Evolutionary conservation across 2,888 invertebrate species (phyloP).

Genomic region (Ischnura elegans): DNA sequence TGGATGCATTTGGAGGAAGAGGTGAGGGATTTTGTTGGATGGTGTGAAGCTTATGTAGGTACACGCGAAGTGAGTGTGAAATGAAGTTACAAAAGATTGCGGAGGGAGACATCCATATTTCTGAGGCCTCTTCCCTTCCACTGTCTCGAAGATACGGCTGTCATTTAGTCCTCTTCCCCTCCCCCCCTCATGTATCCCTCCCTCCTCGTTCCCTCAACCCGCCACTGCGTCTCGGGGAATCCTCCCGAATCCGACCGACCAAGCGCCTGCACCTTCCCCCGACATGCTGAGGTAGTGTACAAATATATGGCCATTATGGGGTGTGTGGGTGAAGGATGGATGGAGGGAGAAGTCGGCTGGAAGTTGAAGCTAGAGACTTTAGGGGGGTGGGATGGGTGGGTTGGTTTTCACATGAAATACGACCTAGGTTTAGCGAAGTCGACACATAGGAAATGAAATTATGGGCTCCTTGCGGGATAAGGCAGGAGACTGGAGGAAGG

Average conservation of each 20-base stretch:
- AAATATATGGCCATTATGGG: neutral
- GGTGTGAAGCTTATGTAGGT: neutral
- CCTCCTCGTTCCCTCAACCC: neutral
- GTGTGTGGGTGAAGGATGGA: neutral
- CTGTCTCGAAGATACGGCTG: neutral
- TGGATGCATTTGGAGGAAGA: neutral
- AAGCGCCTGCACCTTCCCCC: neutral
- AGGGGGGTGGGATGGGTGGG: neutral
- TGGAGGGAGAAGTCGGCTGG: neutral
- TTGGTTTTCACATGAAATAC: slow-evolving; percentile 25
- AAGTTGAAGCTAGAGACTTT: no score
- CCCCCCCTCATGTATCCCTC: neutral
- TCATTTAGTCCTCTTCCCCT: neutral
- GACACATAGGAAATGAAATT: slow-evolving; percentile 54
- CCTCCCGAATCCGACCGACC: neutral
- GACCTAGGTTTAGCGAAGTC: slow-evolving; percentile 46
- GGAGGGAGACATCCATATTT: neutral
- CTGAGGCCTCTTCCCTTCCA: neutral
- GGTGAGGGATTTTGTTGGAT: neutral
- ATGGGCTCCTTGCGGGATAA: slow-evolving; percentile 40
- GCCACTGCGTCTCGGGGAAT: neutral
- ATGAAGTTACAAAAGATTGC: neutral
- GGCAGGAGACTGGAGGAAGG: no score
- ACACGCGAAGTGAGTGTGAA: neutral
- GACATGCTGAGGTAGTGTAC: neutral